Evolutionary conservation across 1,140 invertebrate genomes (phyloP), one percentile per base, ranked within the genome.

Genomic region (Globodera rostochiensis): DNA sequence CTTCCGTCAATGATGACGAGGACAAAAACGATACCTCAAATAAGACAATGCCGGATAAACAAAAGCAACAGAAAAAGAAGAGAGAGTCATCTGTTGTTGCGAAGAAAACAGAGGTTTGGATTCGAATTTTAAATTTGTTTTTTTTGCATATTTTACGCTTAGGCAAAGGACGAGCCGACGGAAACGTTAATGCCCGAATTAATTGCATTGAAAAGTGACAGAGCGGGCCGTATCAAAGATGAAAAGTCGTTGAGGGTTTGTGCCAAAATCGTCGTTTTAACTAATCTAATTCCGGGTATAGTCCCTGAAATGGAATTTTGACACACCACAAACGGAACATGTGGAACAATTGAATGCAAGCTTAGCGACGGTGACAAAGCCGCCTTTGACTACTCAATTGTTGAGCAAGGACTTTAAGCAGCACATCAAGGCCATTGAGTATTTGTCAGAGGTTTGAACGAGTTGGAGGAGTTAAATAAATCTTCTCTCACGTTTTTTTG

Each of bases 401-500:
- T 98, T 98, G 90, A 95, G 97, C 91, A 92, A 93, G 84, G 96
- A 99, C 91, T 98, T 99, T 90, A 96, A 96, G 88, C 95, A 94
- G 90, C 97, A 98, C 90, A 93, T 98, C 47, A 97, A 97, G 92
- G 96, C 96, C 8, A 95, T 98, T 83, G 96, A 98, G 90, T 92
- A 93, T 2, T 91, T 99, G 36, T 93, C 92, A 77, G 95, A 96
- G 88, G 93, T 93, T 90, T 80, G 81, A 45, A 53, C 76, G 78
- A 45, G n/a, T 84, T 25, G 25, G 25, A 25, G 15, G 21, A 79
- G 60, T 36, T 67, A 45, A 25, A 36, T 71, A 60, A 84, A 49
- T 69, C 60, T 53, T 74, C 19, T 77, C 36, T 82, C 21, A 50
- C 47, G 25, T 45, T 36, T 84, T 25, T 25, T 25, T 25, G 25